Percentiles rank a stretch among this genome's conserved stretches.
Conservation (phyloP, 2,113 vertebrate species). For the Emydocephalus ijimae region DNA sequence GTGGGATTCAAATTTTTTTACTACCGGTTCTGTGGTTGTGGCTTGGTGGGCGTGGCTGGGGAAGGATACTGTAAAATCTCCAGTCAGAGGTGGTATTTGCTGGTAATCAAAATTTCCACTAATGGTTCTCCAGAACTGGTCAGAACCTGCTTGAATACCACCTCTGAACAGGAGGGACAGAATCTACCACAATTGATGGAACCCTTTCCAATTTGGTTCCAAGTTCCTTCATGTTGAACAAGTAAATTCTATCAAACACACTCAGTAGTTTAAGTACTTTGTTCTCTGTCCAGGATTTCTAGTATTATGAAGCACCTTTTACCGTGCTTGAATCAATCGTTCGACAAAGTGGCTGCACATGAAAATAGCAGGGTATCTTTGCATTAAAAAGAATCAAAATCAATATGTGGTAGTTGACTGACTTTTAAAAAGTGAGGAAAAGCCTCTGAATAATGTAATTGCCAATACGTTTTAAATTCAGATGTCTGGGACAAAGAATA, state of each 20-base stretch:
- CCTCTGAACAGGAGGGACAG: neutral
- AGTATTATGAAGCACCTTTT: neutral
- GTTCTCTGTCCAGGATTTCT: neutral
- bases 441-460: neutral
- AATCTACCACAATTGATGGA: neutral
- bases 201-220: neutral
- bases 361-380: neutral
- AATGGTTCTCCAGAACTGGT: no score
- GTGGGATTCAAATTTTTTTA: no score
- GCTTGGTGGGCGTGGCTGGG: no score
- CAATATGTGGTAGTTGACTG: slow-evolving; percentile 1
- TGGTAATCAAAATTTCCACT: no score
- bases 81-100: no score
- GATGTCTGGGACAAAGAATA: neutral
- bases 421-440: neutral
- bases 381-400: neutral
- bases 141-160: no score
- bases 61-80: no score
- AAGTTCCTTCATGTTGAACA: neutral
- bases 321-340: neutral
- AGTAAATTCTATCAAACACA: neutral
- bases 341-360: neutral
- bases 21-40: no score
- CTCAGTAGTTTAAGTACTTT: neutral
- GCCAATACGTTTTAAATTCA: neutral